phyloP scores from a whole-genome alignment of 2,888 invertebrate genomes.

The Drosophila barbarae region DNA sequence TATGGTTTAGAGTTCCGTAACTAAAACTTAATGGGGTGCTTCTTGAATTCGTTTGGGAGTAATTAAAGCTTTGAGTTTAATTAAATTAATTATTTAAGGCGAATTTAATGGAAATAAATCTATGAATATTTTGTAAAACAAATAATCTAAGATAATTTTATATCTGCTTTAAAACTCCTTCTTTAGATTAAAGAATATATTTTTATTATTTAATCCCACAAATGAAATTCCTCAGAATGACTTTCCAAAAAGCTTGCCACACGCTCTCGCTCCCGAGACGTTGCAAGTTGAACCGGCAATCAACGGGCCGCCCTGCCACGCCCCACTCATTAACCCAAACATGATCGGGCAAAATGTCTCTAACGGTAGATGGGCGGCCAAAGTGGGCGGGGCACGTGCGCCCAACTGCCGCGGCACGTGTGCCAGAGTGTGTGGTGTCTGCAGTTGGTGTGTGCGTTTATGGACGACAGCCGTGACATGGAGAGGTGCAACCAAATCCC shows the following conservation, averaged over 20 bases:
- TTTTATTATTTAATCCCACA: background rate
- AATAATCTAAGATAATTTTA: background rate
- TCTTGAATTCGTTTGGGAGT: background rate
- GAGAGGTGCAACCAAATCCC: slow-evolving; percentile 43
- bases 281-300: slow-evolving; percentile 57
- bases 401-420: slow-evolving; percentile 57
- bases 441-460: slow-evolving; percentile 3
- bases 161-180: background rate
- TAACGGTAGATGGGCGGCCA: slow-evolving; percentile 60
- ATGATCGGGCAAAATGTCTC: slow-evolving; percentile 64
- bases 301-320: slow-evolving; percentile 63
- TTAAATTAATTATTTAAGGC: too few relatives aligned
- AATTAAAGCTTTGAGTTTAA: background rate
- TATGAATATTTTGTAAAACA: background rate
- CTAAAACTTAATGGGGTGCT: background rate
- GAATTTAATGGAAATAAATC: too few relatives aligned
- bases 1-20: slow-evolving; percentile 2
- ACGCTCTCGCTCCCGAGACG: slow-evolving; percentile 15
- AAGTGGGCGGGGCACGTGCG: slow-evolving; percentile 64
- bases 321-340: slow-evolving; percentile 71
- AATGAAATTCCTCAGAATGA: slow-evolving; percentile 12
- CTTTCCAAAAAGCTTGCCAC: slow-evolving; percentile 27
- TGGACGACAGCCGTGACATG: slow-evolving; percentile 47
- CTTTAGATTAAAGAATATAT: too few relatives aligned
- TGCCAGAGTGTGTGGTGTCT: slow-evolving; percentile 18